Conservation (phyloP, 2,797 vertebrate genomes). For the Astyanax mexicanus region DNA sequence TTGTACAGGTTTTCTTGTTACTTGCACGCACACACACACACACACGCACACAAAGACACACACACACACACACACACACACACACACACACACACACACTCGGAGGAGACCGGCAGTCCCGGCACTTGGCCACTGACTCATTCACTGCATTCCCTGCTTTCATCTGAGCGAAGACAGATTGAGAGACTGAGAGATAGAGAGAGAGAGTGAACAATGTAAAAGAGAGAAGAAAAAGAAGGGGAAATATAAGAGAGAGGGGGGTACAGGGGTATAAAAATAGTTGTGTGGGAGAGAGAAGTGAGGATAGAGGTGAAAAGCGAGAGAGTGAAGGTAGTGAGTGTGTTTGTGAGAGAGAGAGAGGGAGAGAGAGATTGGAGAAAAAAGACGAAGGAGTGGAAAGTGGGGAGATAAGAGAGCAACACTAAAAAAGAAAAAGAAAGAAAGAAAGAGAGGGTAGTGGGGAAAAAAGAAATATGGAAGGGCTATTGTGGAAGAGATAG, state of each 20-base stretch:
- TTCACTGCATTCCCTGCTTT: constrained; percentile 77
- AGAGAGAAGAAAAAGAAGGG: too few species aligned
- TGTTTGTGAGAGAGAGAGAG: too few species aligned
- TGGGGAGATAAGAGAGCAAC: too few species aligned
- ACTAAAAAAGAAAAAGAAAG: too few species aligned
- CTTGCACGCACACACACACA: constrained; percentile 19
- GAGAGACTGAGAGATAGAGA: constrained; percentile 37
- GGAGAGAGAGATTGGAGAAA: constrained; percentile 51
- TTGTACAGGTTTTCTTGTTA: constrained; percentile 42
- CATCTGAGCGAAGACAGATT: constrained; percentile 63
- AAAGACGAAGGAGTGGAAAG: too few species aligned
- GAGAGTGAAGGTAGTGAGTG: constrained; percentile 24
- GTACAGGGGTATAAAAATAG: too few species aligned
- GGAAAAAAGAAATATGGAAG: too few species aligned
- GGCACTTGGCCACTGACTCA: constrained; percentile 75
- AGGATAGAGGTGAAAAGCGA: constrained; percentile 14
- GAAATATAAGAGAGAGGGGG: constrained; percentile 18
- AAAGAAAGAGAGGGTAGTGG: too few species aligned
- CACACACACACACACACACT: constrained; percentile 28
- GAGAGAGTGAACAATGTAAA: too few species aligned
- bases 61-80: constrained; percentile 37
- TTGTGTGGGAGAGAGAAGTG: too few species aligned
- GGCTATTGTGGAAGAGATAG: constrained; percentile 39
- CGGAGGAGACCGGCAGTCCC: constrained; percentile 75
- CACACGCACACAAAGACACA: constrained; percentile 33